These are phyloP conservation scores for Gymnothorax javanicus DNA, from an alignment of 2,797 vertebrate species.

Conservation along the genomic window DNA sequence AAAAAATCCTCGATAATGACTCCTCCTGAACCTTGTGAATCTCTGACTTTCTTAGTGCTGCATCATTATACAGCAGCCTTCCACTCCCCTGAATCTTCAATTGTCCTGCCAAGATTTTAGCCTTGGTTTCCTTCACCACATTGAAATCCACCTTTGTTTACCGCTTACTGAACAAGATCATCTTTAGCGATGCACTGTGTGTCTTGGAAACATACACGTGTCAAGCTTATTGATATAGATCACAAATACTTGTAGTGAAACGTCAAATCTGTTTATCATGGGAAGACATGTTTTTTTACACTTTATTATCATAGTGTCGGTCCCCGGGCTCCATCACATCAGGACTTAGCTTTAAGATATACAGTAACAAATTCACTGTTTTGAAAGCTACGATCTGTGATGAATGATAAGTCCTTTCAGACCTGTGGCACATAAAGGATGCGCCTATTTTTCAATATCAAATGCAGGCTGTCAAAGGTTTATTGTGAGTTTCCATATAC, in stretches of 20 bases:
- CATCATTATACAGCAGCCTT: constrained; percentile 42
- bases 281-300: not conserved
- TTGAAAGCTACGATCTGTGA: not conserved
- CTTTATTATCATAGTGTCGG: not conserved
- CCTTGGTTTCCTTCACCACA: constrained; percentile 44
- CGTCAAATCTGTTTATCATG: constrained; percentile 31
- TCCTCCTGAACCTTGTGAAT: constrained; percentile 35
- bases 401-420: not conserved
- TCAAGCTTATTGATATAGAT: constrained; percentile 29
- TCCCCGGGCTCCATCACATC: not conserved
- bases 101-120: constrained; percentile 39
- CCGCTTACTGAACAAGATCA: constrained; percentile 31
- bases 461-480: not conserved
- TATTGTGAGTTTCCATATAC: not conserved
- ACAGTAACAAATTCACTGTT: not conserved
- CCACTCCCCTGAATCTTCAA: constrained; percentile 33
- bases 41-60: constrained; percentile 3
- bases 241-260: constrained; percentile 36
- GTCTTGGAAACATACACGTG: constrained; percentile 28
- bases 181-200: constrained; percentile 29
- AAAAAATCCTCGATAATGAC: constrained; percentile 38
- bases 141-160: constrained; percentile 45
- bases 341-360: not conserved
- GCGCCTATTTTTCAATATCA: not conserved
- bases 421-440: not conserved